Base-by-base conservation (phyloP, 1,140 invertebrate species). In the Brachionus rubens region DNA sequence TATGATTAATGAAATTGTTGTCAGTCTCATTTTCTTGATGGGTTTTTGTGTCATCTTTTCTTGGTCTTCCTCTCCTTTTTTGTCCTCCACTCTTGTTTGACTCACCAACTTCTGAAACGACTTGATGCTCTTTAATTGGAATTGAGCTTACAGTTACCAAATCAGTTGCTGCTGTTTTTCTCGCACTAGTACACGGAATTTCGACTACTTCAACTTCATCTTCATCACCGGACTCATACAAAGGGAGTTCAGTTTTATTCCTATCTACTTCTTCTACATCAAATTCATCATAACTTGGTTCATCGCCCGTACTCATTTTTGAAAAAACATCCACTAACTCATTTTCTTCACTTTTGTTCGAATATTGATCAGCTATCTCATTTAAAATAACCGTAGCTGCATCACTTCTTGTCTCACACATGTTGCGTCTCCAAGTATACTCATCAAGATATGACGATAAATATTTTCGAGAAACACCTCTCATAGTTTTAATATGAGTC, bases 351-450 rank as follows among this genome's bases (percentile, higher is more conserved):
- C 46, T 47, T 47, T 47, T 47, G n/a, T n/a, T n/a, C n/a, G n/a
- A n/a, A n/a, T n/a, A 47, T 5, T 47, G 46, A 47, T 47, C 46
- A 47, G 46, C 14, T 47, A 47, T 47, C 46, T 47, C 46, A 47
- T 47, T 47, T 47, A 47, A 47, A 47, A 47, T 47, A 47, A 47
- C 46, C 46, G n/a, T 47, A 47, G 46, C 46, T n/a, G 46, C 46
- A 47, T 47, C 46, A 47, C 12, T 47, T 47, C 3, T 47, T 47
- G 46, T 47, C 46, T 47, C 46, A 47, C 46, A 47, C 46, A 47
- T 47, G 46, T 47, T 47, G 19, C 46, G 46, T 47, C 46, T 47
- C 46, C 46, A 47, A n/a, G n/a, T n/a, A n/a, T n/a, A n/a, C n/a
- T n/a, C n/a, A n/a, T n/a, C n/a, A n/a, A n/a, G n/a, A n/a, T n/a